phyloP scores from a whole-genome alignment of 2,797 vertebrate species.

The Sternarchorhynchus goeldii region DNA sequence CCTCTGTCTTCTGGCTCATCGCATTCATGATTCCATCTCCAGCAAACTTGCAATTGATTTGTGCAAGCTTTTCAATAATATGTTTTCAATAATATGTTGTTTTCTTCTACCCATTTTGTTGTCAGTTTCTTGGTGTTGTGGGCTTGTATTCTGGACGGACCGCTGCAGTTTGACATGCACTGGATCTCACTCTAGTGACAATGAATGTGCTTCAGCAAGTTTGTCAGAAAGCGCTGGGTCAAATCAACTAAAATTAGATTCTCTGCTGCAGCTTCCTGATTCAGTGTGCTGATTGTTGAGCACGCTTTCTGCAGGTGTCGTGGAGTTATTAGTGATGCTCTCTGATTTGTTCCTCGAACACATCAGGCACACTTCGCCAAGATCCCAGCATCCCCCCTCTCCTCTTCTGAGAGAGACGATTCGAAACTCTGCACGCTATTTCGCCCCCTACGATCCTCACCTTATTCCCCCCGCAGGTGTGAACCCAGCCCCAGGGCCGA shows the following conservation, averaged over 20 bases:
- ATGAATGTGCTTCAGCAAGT: slow-evolving; percentile 15
- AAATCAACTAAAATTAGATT: slow-evolving; percentile 22
- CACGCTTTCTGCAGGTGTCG: slow-evolving; percentile 51
- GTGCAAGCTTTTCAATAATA: slow-evolving; percentile 1
- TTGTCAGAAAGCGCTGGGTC: slow-evolving; percentile 17
- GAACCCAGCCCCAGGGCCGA: no score
- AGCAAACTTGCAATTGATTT: slow-evolving; percentile 1
- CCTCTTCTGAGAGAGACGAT: no score
- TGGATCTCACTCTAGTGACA: background rate
- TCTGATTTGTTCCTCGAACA: slow-evolving; percentile 32
- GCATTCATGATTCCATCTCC: background rate
- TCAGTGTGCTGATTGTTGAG: slow-evolving; percentile 55
- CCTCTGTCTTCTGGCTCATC: background rate
- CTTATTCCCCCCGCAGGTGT: no score
- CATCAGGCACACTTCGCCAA: slow-evolving; percentile 24
- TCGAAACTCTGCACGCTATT: no score
- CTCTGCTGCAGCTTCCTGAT: slow-evolving; percentile 22
- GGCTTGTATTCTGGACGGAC: background rate
- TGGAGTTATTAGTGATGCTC: slow-evolving; percentile 30
- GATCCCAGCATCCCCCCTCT: background rate
- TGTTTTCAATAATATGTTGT: background rate
- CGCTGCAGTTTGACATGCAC: background rate
- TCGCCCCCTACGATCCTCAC: no score
- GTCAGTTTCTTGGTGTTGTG: slow-evolving; percentile 6
- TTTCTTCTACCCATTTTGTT: slow-evolving; percentile 2